phyloP scores from a whole-genome alignment of 2,888 invertebrate genomes.

The Cybosia mesomella region DNA sequence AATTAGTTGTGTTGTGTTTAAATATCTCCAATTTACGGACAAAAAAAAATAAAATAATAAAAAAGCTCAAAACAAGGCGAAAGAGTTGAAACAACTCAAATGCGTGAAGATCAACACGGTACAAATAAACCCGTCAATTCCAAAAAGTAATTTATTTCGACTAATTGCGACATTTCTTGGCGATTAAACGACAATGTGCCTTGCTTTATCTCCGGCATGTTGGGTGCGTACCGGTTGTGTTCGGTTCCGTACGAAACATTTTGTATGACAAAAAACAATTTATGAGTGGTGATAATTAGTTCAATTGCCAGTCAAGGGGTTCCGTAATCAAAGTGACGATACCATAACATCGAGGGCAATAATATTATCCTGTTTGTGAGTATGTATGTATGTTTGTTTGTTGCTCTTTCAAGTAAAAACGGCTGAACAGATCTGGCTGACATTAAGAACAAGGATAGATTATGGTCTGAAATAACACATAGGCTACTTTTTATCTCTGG shows the following conservation, averaged over 20 bases:
- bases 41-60: not conserved
- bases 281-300: not conserved
- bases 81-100: conserved; percentile 1
- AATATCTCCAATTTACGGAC: too few species aligned
- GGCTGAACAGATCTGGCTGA: too few species aligned
- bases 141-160: conserved; percentile 44
- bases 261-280: conserved; percentile 1
- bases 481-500: too few species aligned
- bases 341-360: not conserved
- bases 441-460: too few species aligned
- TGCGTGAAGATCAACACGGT: conserved; percentile 39
- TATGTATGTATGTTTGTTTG: too few species aligned
- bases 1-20: too few species aligned
- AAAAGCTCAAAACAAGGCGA: not conserved
- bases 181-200: conserved; percentile 37
- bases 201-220: conserved; percentile 32
- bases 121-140: conserved; percentile 48
- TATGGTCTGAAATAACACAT: too few species aligned
- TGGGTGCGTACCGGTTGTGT: not conserved
- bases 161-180: conserved; percentile 46
- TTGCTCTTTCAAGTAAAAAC: too few species aligned
- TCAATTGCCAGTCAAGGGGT: too few species aligned
- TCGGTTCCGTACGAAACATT: conserved; percentile 18
- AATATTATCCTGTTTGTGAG: too few species aligned
- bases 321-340: not conserved